Base-by-base conservation (phyloP, 2,113 vertebrate species). In the Paratilapia polleni region DNA sequence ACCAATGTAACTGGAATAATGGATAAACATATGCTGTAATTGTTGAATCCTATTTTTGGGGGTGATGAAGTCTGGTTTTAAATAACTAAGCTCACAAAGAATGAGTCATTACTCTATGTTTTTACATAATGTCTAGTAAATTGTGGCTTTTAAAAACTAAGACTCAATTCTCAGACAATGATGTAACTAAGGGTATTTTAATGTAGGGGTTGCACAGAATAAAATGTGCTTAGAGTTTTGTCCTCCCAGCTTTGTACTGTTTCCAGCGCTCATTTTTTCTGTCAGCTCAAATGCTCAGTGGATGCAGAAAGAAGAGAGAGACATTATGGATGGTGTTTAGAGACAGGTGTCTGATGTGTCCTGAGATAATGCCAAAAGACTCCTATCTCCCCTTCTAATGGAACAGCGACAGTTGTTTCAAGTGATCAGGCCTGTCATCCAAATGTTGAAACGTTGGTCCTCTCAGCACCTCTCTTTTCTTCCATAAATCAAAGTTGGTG, bases 311-410 rank as follows among this genome's bases (percentile, higher is more conserved):
- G 78, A 84, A 59, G 74, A 68, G 52, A 20, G 70, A 74, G 87
- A 75, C 82, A 76, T 94, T 93, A 94, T 88, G 85, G 93, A 93
- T 92, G 81, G 87, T 88, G 91, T 92, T 94, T 91, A 88, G 91
- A 95, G 93, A 92, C 91, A 92, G 88, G 90, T 94, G 91, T 93
- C 94, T 93, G 94, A 95, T 94, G 91, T 78, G 68, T 84, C 88
- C 86, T 87, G 89, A 89, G 91, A 95, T 94, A 92, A 94, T 89
- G 88, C 90, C 90, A 88, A 90, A 87, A 94, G 77, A 91, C 85
- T 84, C 62, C 84, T 87, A 90, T 95, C 89, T 91, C 74, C 84
- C 54, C 89, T 70, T 92, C 91, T 94, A 94, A 95, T 92, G 89
- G 86, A 90, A 89, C 68, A 60, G 84, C 75, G 89, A 93, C 88